These are phyloP conservation scores for Myrmecophaga tridactyla DNA, from an alignment of 2,113 vertebrate species.

Conservation along the genomic window DNA sequence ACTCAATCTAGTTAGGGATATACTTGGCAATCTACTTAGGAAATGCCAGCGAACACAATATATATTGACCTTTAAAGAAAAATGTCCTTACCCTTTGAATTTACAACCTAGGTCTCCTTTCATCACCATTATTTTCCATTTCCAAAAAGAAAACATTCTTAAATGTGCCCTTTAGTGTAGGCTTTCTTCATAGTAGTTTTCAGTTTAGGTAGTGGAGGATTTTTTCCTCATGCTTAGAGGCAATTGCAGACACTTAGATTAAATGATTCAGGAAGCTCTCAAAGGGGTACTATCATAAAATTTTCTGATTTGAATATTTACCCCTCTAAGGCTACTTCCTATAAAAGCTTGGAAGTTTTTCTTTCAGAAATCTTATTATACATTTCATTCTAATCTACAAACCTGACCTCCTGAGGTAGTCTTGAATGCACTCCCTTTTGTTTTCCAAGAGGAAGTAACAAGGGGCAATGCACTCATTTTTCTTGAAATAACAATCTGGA, in stretches of 20 bases:
- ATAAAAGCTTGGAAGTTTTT: not conserved
- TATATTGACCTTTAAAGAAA: not conserved
- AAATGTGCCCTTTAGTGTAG: not conserved
- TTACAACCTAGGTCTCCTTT: not conserved
- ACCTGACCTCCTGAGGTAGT: not conserved
- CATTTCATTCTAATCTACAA: not conserved
- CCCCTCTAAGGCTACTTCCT: not conserved
- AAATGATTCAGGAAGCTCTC: not conserved
- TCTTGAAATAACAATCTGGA: not conserved
- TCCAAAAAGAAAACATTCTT: not conserved
- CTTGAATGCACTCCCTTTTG: not conserved
- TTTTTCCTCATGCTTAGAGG: not conserved
- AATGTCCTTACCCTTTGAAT: not conserved
- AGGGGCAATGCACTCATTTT: not conserved
- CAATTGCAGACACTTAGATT: not conserved
- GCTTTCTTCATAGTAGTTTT: not conserved
- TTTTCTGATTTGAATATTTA: not conserved
- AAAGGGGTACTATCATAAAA: not conserved
- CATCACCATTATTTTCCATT: constrained; percentile 6
- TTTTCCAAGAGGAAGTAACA: not conserved
- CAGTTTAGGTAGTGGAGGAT: not conserved
- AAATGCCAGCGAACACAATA: not conserved
- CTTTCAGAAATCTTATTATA: not conserved
- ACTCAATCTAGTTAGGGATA: not conserved
- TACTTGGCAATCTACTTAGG: not conserved